Evolutionary conservation across 2,113 vertebrate species (phyloP), one percentile per base, ranked within the genome.

Genomic region (Guaruba guarouba): DNA sequence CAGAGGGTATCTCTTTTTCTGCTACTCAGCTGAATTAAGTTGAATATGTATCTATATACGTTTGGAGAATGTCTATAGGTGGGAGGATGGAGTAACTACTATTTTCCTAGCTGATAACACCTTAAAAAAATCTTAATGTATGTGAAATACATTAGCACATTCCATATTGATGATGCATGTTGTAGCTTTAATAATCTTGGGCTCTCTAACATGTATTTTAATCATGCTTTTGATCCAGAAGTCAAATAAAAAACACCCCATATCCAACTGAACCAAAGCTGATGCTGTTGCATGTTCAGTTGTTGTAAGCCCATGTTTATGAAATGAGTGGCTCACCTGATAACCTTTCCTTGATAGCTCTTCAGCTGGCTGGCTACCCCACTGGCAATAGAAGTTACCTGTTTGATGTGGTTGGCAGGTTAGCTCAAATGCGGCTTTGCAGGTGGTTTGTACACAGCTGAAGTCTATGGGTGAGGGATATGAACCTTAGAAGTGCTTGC

Each of bases 321-420:
- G 73, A 41, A 75, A 41, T 24, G 81, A 84, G 7, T 6, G 57
- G 73, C 69, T 95, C 88, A 81, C 92, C 90, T 41, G 48, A 82
- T 90, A 86, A 92, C 92, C 95, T 81, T 77, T 48, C 33, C 66
- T 73, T 79, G 95, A 73, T 18, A 68, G 88, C 66, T 95, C 18
- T 37, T 90, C n/a, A 1, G 44, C 78, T 37, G 66, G 39, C 80
- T 86, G 66, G 61, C 49, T 76, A 0, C 39, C 62, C 81, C 66
- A 83, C 28, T 11, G 83, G 92, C 62, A 14, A 1, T 41, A 86
- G 62, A 29, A 82, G 88, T 10, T 48, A 3, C 3, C 0, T 23
- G 82, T 51, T 83, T 86, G 90, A 71, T 92, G 93, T 86, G 88
- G 76, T n/a, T 62, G 90, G 62, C 90, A 85, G 80, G 19, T 88